These are phyloP conservation scores for Nautilus pompilius DNA, from an alignment of 1,140 invertebrate genomes.

Conservation along the genomic window DNA sequence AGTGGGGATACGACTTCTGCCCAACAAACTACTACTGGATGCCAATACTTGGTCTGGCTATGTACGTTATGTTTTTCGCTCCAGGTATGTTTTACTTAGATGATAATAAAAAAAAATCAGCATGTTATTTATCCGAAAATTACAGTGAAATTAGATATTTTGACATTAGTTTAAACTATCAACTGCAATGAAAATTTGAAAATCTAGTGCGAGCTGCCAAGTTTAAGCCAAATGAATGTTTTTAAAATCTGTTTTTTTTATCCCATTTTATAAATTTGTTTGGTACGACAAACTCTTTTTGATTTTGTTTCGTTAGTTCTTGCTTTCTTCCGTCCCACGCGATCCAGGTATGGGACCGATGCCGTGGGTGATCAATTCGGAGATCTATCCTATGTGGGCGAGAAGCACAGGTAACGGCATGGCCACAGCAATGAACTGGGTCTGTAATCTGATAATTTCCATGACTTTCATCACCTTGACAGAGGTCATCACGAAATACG, in stretches of 20 bases:
- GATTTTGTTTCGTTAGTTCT: neutral
- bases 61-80: conserved; percentile 61
- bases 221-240: neutral
- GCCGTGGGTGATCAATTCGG: conserved; percentile 67
- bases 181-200: neutral
- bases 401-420: conserved; percentile 60
- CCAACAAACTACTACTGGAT: conserved; percentile 59
- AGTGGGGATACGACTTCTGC: conserved; percentile 57
- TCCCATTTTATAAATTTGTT: neutral
- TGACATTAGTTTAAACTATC: neutral
- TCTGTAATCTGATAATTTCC: conserved; percentile 63
- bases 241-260: neutral
- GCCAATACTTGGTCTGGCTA: conserved; percentile 55
- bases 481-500: conserved; percentile 58
- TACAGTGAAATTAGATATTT: neutral
- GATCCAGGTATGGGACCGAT: conserved; percentile 62
- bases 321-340: neutral
- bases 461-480: conserved; percentile 61
- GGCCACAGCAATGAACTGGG: conserved; percentile 63
- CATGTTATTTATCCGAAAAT: neutral
- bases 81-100: conserved; percentile 57
- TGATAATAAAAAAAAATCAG: no score
- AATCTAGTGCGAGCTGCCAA: neutral
- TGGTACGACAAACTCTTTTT: neutral
- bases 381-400: conserved; percentile 66